phyloP scores from a whole-genome alignment of 1,140 invertebrate species.

The Oedothorax gibbosus region DNA sequence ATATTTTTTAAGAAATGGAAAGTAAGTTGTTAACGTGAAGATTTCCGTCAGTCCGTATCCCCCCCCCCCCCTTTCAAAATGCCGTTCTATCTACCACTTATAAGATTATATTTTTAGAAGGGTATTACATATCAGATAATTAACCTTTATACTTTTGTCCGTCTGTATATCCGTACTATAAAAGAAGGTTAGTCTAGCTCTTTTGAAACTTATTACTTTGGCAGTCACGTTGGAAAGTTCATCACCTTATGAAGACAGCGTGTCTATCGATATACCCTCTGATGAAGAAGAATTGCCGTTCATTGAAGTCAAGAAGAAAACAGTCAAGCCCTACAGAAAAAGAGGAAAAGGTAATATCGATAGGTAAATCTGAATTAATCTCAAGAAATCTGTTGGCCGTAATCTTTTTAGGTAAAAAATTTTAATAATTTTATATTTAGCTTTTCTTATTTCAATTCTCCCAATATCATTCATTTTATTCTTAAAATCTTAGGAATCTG shows the following conservation, averaged over 20 bases:
- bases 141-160: no score
- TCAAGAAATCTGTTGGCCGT: neutral
- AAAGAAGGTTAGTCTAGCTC: no score
- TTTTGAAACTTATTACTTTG: neutral
- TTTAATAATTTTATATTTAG: no score
- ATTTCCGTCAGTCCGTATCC: neutral
- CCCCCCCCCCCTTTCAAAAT: no score
- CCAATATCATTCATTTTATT: no score
- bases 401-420: no score
- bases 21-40: neutral
- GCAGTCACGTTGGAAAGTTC: neutral
- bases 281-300: neutral
- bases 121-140: no score
- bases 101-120: no score
- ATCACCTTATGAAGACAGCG: neutral
- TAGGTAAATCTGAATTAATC: neutral
- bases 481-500: slow-evolving; percentile 1
- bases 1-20: no score
- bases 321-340: neutral
- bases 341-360: neutral
- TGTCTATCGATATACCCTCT: neutral
- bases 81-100: no score
- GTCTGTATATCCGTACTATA: no score
- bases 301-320: neutral
- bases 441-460: no score